These are phyloP conservation scores for Tenthredo distinguenda DNA, from an alignment of 2,888 invertebrate species.

Conservation along the genomic window DNA sequence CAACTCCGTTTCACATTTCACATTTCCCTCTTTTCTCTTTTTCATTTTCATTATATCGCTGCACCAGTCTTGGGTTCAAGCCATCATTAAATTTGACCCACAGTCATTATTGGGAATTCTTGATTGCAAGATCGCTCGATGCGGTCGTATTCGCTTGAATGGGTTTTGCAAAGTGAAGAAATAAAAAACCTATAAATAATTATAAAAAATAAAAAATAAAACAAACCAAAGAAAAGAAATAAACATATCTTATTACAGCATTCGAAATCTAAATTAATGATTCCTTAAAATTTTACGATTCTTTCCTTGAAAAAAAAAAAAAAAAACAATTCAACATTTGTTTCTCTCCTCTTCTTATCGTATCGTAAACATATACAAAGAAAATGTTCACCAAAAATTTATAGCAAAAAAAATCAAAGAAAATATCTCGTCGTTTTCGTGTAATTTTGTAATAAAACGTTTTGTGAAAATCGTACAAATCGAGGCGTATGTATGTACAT, in stretches of 20 bases:
- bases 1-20: constrained; percentile 43
- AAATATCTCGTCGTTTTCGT: no score
- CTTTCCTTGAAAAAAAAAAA: no score
- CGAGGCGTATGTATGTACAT: background rate
- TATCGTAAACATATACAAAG: no score
- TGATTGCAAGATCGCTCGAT: constrained; percentile 54
- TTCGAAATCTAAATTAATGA: no score
- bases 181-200: constrained; percentile 8
- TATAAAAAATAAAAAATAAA: background rate
- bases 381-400: no score
- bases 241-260: no score
- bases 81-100: constrained; percentile 62
- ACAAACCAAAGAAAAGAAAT: no score
- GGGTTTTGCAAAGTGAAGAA: background rate
- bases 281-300: background rate
- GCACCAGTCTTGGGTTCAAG: constrained; percentile 38
- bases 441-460: no score
- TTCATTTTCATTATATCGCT: constrained; percentile 40
- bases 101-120: constrained; percentile 59
- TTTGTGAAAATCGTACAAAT: background rate
- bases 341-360: no score
- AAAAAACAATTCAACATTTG: no score
- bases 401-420: no score
- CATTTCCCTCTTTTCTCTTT: constrained; percentile 9
- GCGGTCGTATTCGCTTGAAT: background rate